Evolutionary conservation across 2,888 invertebrate species (phyloP), one percentile per base, ranked within the genome.

Genomic region (Anaspis maculata): DNA sequence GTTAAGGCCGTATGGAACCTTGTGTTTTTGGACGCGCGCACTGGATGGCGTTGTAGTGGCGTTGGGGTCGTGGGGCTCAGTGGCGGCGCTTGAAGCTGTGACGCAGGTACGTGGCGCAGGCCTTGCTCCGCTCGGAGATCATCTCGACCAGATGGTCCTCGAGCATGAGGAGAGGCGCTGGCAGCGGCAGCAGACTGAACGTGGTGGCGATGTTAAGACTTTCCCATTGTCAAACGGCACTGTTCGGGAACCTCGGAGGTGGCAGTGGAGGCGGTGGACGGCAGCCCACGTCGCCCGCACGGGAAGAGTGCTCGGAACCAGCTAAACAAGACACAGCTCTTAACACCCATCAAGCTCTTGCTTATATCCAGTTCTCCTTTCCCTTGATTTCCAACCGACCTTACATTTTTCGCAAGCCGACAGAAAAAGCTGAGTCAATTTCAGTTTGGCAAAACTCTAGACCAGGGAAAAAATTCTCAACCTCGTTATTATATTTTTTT

Each of bases 271-370:
- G 86, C 66, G 85, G 84, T 65, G 83, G 81, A 65, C 83, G 71
- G 61, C 42, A 34, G 67, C 5, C 70, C 67, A 75, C 72, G 76
- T 76, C 76, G 66, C 79, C 83, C 63, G 75, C 76, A 66, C 73
- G 76, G 71, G 86, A 86, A 72, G 84, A 87, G 71, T 79, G 84
- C 71, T 88, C 88, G 68, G 86, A 88, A 68, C 86, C 87, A 79
- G 83, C 74, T 80, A 69, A 61, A 70, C 68, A 68, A 12, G 15
- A 31, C 19, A 9, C 6, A 5, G 19, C 9, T 19, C 19, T 19
- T 19, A 6, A n/a, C n/a, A n/a, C n/a, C n/a, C n/a, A n/a, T n/a
- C n/a, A n/a, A n/a, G n/a, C n/a, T n/a, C n/a, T n/a, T n/a, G n/a
- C n/a, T n/a, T n/a, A n/a, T n/a, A n/a, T n/a, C n/a, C n/a, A n/a